Conservation (phyloP, 2,888 invertebrate species). For the Callyntrura guangdongensis region DNA sequence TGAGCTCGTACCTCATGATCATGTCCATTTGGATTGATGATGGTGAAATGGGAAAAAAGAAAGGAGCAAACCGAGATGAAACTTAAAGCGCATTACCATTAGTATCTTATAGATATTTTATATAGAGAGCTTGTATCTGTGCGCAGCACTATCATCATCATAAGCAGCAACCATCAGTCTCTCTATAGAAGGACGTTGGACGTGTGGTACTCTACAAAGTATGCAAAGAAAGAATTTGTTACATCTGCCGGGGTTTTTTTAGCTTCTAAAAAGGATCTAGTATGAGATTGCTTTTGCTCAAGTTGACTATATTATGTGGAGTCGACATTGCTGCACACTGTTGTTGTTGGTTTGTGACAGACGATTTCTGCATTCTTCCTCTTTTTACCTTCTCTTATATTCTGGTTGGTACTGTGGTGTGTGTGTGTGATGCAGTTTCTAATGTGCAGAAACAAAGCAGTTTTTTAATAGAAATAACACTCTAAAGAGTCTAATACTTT, state of each 20-base stretch:
- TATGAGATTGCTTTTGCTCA: slow-evolving; percentile 28
- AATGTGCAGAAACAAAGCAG: slow-evolving; percentile 59
- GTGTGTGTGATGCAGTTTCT: slow-evolving; percentile 34
- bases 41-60: slow-evolving; percentile 71
- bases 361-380: slow-evolving; percentile 56
- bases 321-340: slow-evolving; percentile 23
- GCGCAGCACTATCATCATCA: no score
- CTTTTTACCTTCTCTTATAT: not conserved
- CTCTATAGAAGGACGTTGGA: not conserved
- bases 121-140: not conserved
- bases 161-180: not conserved
- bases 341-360: slow-evolving; percentile 36
- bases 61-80: slow-evolving; percentile 53
- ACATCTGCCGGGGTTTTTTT: slow-evolving; percentile 54
- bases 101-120: not conserved
- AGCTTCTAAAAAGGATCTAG: slow-evolving; percentile 44
- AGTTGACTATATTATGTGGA: no score
- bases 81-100: slow-evolving; percentile 49
- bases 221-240: slow-evolving; percentile 54
- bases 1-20: slow-evolving; percentile 76
- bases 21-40: slow-evolving; percentile 74
- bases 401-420: no score
- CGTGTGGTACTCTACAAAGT: slow-evolving; percentile 19
- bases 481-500: not conserved
- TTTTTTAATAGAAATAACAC: slow-evolving; percentile 1